Evolutionary conservation across 92 coral and sea anemone genomes (phyloP), one percentile per base, ranked within the genome.

Genomic region (Phenganax subtilis): DNA sequence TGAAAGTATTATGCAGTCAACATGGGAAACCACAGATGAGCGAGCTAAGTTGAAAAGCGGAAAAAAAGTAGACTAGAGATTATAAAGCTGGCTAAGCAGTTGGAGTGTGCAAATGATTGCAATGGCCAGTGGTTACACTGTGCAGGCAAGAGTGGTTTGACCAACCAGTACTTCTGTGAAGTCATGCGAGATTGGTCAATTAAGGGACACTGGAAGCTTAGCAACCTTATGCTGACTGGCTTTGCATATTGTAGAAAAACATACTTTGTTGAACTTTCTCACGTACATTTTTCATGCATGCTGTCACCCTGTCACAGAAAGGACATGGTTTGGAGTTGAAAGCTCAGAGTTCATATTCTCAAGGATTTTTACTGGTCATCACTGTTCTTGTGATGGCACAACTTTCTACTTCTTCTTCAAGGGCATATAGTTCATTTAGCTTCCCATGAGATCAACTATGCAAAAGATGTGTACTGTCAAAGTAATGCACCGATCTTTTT

Each of bases 51-150:
- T 72, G 29, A n/a, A 0, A 0, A 10, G 85, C 0, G 16, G 60
- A 8, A 47, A 60, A 52, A 76, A 66, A 71, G 37, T 44, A 25
- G 89, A 25, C 12, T 82, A 55, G 72, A 82, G 10, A 25, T 82
- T 2, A 31, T 86, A 12, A 47, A 67, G 28, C 80, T 82, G 14
- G 86, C 86, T 6, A 57, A 15, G 55, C 54, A 55, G 1, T 2
- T 65, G 9, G 57, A 47, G 37, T 80, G 81, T 71, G 44, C 37
- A 6, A 76, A 52, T 15, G 81, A 76, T 5, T 81, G 82, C 47
- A 37, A 81, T 27, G 82, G 88, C n/a, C 59, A 74, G 54, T 77
- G 87, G 89, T 14, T 55, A 28, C 14, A 16, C 17, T 83, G 86
- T 62, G 89, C 86, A 6, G 27, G 27, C 10, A 80, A 75, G 51